Conservation (phyloP, 92 coral and sea anemone genomes). For the Desmophyllum pertusum region DNA sequence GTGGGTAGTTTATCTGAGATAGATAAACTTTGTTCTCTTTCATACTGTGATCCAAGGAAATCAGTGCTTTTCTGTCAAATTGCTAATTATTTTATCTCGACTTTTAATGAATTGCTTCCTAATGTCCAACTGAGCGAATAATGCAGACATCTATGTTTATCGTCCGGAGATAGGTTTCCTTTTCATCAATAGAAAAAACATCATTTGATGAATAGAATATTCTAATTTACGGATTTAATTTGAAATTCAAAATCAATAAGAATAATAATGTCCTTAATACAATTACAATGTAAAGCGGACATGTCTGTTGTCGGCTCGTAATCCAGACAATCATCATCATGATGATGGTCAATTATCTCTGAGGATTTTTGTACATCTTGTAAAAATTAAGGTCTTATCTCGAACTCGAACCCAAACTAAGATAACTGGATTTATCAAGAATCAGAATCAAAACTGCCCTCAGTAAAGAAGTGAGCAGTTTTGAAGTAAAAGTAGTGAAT, state of each 20-base stretch:
- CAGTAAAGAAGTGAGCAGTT: too few relatives aligned
- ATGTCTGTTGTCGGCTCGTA: too few relatives aligned
- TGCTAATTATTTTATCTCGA: not conserved
- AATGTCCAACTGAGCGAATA: not conserved
- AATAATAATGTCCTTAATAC: not conserved
- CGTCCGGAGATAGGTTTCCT: not conserved
- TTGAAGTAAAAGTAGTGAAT: too few relatives aligned
- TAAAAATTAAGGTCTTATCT: too few relatives aligned
- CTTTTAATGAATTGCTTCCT: constrained; percentile 5
- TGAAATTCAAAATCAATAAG: not conserved
- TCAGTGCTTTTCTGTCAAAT: not conserved
- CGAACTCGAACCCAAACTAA: too few relatives aligned
- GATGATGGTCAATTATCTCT: too few relatives aligned
- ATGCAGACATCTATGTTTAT: too few relatives aligned
- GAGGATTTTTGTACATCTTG: too few relatives aligned
- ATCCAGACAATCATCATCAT: too few relatives aligned
- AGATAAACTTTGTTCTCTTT: not conserved
- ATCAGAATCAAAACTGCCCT: too few relatives aligned
- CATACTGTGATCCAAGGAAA: not conserved
- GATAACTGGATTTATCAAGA: too few relatives aligned
- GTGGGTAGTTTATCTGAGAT: not conserved
- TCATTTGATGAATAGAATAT: not conserved
- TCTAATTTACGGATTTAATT: not conserved
- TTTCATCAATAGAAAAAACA: not conserved
- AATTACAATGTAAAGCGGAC: too few relatives aligned